Evolutionary conservation across 1,140 invertebrate genomes (phyloP), one percentile per base, ranked within the genome.

Genomic region (Pteromalus puparum): DNA sequence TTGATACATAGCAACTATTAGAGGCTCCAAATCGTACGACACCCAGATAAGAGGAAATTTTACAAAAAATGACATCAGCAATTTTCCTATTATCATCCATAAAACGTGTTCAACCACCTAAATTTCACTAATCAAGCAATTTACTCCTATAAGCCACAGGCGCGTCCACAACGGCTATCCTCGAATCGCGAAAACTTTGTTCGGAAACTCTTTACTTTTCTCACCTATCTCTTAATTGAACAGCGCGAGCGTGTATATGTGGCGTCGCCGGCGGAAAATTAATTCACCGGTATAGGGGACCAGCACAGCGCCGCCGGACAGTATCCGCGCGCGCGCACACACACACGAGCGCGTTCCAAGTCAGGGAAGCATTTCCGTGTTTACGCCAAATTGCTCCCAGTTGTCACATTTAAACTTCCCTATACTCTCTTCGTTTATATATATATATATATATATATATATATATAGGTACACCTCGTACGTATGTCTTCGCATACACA

Each of bases 281-380:
- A 88, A 88, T 87, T 86, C 87, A 79, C 67, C 46, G 80, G 85
- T 26, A n/a, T n/a, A 70, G 24, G 10, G 24, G 26, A 61, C 26
- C 30, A 34, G 30, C 30, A 34, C 3, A 5, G 74, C 46, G 2
- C 18, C 38, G 28, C 30, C 18, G 72, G 34, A 15, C 13, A 79
- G 30, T 34, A 34, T 34, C 30, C 30, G 1, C 30, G 1, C 30
- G 1, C 30, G 1, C 30, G 6, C 4, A 34, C 15, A 48, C 46
- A 48, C 46, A n/a, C 21, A 9, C 6, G 21, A 3, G 21, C 53
- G 18, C 18, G 18, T 61, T n/a, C 53, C 21, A 61, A 61, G 53
- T 61, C 53, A 61, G 87, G 86, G 86, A 87, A 88, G 88, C 88
- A 87, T 88, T 89, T 87, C 85, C 86, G 88, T 88, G 87, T 89